Base-by-base conservation (phyloP, 30 jellyfish, hydroid and myxozoan genomes). In the Hydractinia echinata region DNA sequence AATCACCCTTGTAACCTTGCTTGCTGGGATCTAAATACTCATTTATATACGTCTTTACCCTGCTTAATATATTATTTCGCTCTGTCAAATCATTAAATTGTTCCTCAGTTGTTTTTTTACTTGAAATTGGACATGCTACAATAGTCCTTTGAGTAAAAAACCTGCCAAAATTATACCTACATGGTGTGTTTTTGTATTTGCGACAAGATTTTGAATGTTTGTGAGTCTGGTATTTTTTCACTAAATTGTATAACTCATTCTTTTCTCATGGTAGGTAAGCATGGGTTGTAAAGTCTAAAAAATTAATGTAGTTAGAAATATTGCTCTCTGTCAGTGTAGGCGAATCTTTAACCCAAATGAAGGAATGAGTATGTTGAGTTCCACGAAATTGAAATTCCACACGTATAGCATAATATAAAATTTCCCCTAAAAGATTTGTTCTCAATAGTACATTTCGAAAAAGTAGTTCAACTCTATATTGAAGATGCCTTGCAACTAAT, bases 371-470 rank as follows among this genome's bases (percentile, higher is more conserved):
- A 53, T 76, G 76, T 48, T 6, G 80, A 76, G 6, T 20, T 10
- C 82, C 82, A 8, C 82, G 10, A 73, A 73, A 13, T 72, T 50
- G 71, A 72, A 30, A 16, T n/a, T 74, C 76, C 5, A 74, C 83
- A 4, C 53, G 13, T 8, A 49, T 74, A 9, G 21, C 83, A 74
- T 74, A 8, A 49, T 30, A 15, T 74, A 8, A 44, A 48, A 21
- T 18, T 15, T 15, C 53, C 16, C 83, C 50, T 4, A 19, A 50
- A 7, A 76, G 73, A 55, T 55, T 4, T 6, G 77, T 19, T 6
- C 73, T 15, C 16, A 15, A 50, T 62, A 62, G 10, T 15, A 62
- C 4, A 15, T 62, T 50, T 10, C 30, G 16, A 50, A 62, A 62
- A 62, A 62, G 30, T 5, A 10, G 16, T 62, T 62, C 73, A 39